These are phyloP conservation scores for Ophioderma brevispina DNA, from an alignment of 35 echinoderm and acorn worm genomes.

Conservation along the genomic window DNA sequence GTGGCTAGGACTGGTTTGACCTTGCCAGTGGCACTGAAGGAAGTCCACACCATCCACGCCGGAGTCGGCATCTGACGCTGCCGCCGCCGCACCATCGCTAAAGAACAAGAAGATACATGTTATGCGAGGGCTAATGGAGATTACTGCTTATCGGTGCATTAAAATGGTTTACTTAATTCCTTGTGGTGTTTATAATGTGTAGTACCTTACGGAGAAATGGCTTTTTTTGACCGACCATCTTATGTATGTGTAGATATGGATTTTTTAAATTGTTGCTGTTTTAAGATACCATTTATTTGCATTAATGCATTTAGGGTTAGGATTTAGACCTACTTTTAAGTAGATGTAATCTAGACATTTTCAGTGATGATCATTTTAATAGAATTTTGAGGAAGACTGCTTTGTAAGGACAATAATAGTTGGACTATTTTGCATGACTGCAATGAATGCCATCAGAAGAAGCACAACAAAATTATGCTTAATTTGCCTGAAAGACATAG, in stretches of 20 bases:
- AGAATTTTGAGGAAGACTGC: too few relatives aligned
- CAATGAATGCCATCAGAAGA: too few relatives aligned
- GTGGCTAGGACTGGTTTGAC: background rate
- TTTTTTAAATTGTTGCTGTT: background rate
- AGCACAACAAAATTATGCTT: too few relatives aligned
- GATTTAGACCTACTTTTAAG: background rate
- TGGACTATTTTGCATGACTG: too few relatives aligned
- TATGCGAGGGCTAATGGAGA: background rate
- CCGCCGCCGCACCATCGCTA: background rate
- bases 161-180: background rate
- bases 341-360: too few relatives aligned
- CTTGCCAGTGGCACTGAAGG: background rate
- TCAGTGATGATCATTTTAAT: too few relatives aligned
- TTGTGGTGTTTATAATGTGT: background rate
- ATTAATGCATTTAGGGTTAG: background rate
- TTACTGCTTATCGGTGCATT: constrained; percentile 10
- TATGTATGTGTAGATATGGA: background rate
- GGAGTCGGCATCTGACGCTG: background rate
- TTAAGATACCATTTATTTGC: background rate
- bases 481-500: too few relatives aligned
- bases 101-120: constrained; percentile 14
- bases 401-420: too few relatives aligned
- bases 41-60: background rate
- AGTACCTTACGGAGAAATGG: background rate
- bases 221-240: background rate